Percentiles rank a stretch among this genome's conserved stretches.
Conservation (phyloP, 2,797 vertebrate species). For the Spatula clypeata region DNA sequence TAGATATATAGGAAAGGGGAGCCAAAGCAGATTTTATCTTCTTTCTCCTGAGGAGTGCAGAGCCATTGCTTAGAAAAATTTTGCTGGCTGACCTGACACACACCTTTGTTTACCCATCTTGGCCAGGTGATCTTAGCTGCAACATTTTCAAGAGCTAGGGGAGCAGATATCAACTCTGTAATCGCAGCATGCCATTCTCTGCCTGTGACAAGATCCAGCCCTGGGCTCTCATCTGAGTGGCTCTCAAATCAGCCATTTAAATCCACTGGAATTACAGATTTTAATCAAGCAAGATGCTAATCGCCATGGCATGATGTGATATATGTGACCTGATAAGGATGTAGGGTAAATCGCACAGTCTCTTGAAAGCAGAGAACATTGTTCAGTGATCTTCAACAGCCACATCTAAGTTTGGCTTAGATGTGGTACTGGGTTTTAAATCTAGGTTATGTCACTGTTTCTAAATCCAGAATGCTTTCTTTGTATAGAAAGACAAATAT, state of each 20-base stretch:
- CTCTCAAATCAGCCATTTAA: constrained; percentile 23
- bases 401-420: not conserved
- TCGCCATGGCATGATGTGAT: not conserved
- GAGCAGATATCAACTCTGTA: not conserved
- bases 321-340: not conserved
- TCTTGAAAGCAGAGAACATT: constrained; percentile 3
- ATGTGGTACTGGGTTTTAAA: not conserved
- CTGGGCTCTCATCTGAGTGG: not conserved
- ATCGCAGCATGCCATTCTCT: rapidly evolving
- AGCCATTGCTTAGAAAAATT: not conserved
- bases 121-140: not conserved
- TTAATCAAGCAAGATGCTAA: constrained; percentile 37
- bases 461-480: not conserved
- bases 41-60: not conserved
- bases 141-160: not conserved
- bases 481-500: not conserved
- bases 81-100: constrained; percentile 28
- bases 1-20: constrained; percentile 1
- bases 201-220: not conserved
- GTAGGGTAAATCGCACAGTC: not conserved
- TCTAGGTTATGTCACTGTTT: not conserved
- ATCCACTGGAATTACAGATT: constrained; percentile 32
- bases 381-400: not conserved
- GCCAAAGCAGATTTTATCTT: constrained; percentile 15
- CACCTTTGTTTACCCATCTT: not conserved